Evolutionary conservation across 2,888 invertebrate species (phyloP), one percentile per base, ranked within the genome.

Genomic region (Salticus scenicus): DNA sequence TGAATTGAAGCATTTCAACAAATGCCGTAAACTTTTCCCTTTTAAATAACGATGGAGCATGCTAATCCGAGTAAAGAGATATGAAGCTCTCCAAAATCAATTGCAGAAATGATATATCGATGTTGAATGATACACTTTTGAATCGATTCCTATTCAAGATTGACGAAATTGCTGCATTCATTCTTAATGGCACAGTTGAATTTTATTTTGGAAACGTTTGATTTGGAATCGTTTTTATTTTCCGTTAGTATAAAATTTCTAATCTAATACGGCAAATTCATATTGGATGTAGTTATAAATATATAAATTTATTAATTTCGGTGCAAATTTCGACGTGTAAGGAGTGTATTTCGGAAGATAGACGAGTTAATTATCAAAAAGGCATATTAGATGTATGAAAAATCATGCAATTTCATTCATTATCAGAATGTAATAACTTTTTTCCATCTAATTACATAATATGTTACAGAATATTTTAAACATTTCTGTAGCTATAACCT

Each of bases 61-160:
- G 12, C 24, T 57, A 7, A 7, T 24, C 24, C 24, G 1, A 24
- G 12, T 57, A 24, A 7, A 57, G 24, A 10, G 42, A 17, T 7
- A 47, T 47, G 42, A 47, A 47, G 12, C 42, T 24, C 24, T 24
- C 24, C 57, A 20, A 57, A 57, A 57, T 57, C 57, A 57, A 57
- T 57, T 57, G 57, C 57, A 57, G 57, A 57, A 24, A 57, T 57
- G 57, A 57, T 57, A 24, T 20, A 57, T 57, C 24, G 42, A 47
- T 17, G 42, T 17, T 14, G 42, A 17, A 14, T 14, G 17, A 47
- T 47, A 7, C 42, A 17, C 10, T 47, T 57, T 57, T 20, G 24
- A 24, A 57, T 57, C 24, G 57, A 57, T 57, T 57, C 57, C 20
- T 12, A 24, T 57, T 24, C 57, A 57, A 24, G 24, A 57, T 57